Evolutionary conservation across 1,140 invertebrate genomes (phyloP).

Genomic region (Phocides pigmalion): DNA sequence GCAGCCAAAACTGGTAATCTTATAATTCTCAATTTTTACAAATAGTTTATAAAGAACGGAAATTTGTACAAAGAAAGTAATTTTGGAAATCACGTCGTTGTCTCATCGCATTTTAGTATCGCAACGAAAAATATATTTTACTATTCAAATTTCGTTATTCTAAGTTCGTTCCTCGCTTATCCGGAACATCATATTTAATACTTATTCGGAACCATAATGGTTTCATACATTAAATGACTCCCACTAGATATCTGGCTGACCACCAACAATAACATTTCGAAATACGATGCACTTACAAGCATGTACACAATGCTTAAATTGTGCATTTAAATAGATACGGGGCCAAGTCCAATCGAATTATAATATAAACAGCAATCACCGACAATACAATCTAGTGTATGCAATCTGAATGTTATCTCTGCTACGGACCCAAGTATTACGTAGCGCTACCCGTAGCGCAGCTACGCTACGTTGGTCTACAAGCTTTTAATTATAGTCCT

Average conservation of each 20-base stretch:
- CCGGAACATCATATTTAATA: conserved; percentile 1
- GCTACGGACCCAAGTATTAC: conserved; percentile 16
- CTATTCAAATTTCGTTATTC: neutral
- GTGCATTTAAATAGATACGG: conserved; percentile 11
- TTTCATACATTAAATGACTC: neutral
- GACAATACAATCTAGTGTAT: conserved; percentile 15
- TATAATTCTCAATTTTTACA: no score
- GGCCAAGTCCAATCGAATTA: conserved; percentile 23
- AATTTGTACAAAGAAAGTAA: no score
- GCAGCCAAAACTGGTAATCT: no score
- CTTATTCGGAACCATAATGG: neutral
- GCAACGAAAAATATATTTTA: neutral
- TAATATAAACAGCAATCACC: conserved; percentile 25
- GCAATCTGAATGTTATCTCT: conserved; percentile 30
- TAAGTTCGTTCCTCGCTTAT: neutral
- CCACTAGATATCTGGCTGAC: conserved; percentile 6
- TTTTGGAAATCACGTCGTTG: no score
- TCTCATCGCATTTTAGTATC: no score
- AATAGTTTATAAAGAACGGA: no score
- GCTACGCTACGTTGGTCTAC: conserved; percentile 20
- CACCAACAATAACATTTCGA: conserved; percentile 7
- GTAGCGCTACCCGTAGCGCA: conserved; percentile 16
- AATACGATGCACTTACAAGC: conserved; percentile 15
- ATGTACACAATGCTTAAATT: conserved; percentile 22
- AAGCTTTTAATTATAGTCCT: conserved; percentile 29